phyloP scores from a whole-genome alignment of 1,140 invertebrate species.

The Danaus plexippus region DNA sequence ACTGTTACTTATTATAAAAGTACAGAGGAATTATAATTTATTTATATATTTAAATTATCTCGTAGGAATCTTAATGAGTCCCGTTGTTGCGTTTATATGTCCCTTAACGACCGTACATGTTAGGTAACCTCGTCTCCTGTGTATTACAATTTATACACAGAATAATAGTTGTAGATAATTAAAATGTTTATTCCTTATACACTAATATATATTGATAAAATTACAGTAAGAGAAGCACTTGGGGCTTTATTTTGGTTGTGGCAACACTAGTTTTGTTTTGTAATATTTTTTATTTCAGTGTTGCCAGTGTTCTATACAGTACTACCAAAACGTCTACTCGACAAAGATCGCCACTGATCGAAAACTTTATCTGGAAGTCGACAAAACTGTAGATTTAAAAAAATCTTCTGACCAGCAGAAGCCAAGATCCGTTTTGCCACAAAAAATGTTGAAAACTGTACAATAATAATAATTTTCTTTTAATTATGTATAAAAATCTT shows the following conservation, averaged over 20 bases:
- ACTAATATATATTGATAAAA: slow-evolving; percentile 8
- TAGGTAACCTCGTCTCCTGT: too few relatives aligned
- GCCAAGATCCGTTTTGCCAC: slow-evolving; percentile 10
- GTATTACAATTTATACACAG: too few relatives aligned
- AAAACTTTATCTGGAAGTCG: slow-evolving; percentile 48
- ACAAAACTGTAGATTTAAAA: slow-evolving; percentile 26
- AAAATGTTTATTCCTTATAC: too few relatives aligned
- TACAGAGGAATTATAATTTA: too few relatives aligned
- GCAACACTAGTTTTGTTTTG: slow-evolving; percentile 5
- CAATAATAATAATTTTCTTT: slow-evolving; percentile 17
- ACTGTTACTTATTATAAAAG: too few relatives aligned
- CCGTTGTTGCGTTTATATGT: too few relatives aligned
- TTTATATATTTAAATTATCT: too few relatives aligned
- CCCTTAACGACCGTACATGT: too few relatives aligned
- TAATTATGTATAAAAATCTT: slow-evolving; percentile 11
- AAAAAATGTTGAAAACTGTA: slow-evolving; percentile 22
- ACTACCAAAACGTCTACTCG: slow-evolving; percentile 10
- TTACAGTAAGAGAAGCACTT: slow-evolving; percentile 30
- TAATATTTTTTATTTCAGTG: slow-evolving; percentile 4
- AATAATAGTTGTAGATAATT: too few relatives aligned
- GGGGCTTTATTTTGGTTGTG: slow-evolving; percentile 24
- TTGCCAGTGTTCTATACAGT: slow-evolving; percentile 19
- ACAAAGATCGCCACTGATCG: slow-evolving; percentile 24
- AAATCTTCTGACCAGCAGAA: slow-evolving; percentile 55
- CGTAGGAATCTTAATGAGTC: too few relatives aligned